Percentiles rank a stretch among this genome's conserved stretches.
These are phyloP conservation scores for Todiramphus saurophagus DNA, from an alignment of 2,113 vertebrate genomes.

Conservation along the genomic window DNA sequence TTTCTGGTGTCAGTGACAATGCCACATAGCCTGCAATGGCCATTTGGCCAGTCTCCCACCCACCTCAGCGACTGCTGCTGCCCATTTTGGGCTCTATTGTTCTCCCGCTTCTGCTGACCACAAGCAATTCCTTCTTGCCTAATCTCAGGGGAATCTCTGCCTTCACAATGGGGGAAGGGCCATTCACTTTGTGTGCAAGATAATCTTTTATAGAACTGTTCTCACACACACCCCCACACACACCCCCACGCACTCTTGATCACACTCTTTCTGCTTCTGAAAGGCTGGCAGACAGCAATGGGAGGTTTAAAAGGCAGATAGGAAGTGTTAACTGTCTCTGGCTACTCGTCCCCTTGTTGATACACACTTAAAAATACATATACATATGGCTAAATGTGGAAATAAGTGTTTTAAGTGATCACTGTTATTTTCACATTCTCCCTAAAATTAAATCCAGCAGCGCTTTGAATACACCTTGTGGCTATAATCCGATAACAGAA, in stretches of 20 bases:
- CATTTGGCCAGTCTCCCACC: constrained; percentile 74
- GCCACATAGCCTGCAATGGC: constrained; percentile 58
- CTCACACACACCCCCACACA: constrained; percentile 15
- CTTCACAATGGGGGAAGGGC: constrained; percentile 76
- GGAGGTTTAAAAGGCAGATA: constrained; percentile 2
- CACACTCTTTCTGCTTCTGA: not conserved
- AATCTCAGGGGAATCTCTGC: constrained; percentile 75
- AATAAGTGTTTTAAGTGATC: not conserved
- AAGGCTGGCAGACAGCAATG: not conserved
- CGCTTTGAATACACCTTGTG: not conserved
- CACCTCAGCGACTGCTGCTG: constrained; percentile 62
- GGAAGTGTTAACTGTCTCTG: not conserved
- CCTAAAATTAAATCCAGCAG: not conserved
- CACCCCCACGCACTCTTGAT: not conserved
- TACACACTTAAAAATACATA: not conserved
- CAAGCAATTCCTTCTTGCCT: constrained; percentile 75
- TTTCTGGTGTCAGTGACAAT: constrained; percentile 72
- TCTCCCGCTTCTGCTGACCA: constrained; percentile 79
- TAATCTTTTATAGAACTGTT: constrained; percentile 76
- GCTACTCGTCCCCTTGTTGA: not conserved
- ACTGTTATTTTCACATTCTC: not conserved
- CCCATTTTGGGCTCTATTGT: constrained; percentile 81
- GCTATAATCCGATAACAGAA: not conserved
- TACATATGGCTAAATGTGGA: not conserved
- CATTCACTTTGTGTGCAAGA: constrained; percentile 71